Evolutionary conservation across 2,888 invertebrate species (phyloP), one percentile per base, ranked within the genome.

Genomic region (Tetheella fluctuosa): DNA sequence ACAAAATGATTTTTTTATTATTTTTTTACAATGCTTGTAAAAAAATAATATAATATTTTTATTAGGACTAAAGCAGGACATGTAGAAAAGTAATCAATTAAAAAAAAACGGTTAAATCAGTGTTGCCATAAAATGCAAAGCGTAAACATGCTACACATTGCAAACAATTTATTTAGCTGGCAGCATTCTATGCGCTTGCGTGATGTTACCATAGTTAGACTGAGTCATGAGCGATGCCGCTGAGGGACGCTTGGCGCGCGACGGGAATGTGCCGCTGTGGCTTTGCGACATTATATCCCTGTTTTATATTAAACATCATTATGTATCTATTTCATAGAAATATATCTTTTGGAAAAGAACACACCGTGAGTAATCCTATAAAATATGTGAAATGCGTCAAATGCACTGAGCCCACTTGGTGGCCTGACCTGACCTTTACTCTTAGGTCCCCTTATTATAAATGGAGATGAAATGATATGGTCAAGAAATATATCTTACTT

Each of bases 201-300:
- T 48, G 63, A 76, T 69, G 81, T 89, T 92, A 93, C 93, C 93
- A 81, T 93, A 89, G 72, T 86, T 86, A 54, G 93, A 93, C 70
- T 90, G 91, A 70, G 93, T 88, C 93, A 93, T 93, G 73, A 81
- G 80, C 71, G 86, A 76, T 42, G 85, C 62, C 63, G 87, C 61
- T 55, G 79, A n/a, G n/a, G 76, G 67, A 25, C 88, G 86, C 73
- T 80, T 83, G 71, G 76, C 64, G 64, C 91, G 89, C 74, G 87
- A 67, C 65, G 91, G 90, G 70, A 93, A 93, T 73, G 78, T 84
- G 25, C 93, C 93, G 70, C 84, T 85, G 88, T 92, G 88, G 74
- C 93, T 93, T 82, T 91, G 89, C 64, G 92, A 89, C 93, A 93
- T 93, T 74, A 89, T 30, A 65, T 92, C 91, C 88, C 93, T 93